phyloP scores from a whole-genome alignment of 2,113 vertebrate genomes.

The Aepyceros melampus region DNA sequence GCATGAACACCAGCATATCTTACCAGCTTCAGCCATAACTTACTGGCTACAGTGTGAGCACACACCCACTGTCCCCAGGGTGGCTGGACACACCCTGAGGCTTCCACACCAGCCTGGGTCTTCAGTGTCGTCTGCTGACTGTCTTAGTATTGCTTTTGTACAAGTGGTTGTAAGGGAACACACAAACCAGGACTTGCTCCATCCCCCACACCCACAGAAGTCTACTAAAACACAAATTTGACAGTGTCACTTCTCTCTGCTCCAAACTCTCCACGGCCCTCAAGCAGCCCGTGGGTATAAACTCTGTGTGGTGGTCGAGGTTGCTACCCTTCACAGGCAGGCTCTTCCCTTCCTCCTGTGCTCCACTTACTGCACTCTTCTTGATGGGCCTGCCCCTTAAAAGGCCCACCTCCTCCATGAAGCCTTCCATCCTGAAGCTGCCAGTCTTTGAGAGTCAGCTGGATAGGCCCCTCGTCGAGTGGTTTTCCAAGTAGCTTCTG shows the following conservation, averaged over 20 bases:
- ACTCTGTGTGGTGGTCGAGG: neutral
- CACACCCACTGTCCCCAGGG: neutral
- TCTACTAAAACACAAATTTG: neutral
- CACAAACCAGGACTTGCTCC: neutral
- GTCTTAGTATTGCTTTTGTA: neutral
- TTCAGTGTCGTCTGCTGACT: accelerated
- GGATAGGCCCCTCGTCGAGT: neutral
- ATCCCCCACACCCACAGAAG: neutral
- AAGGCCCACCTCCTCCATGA: neutral
- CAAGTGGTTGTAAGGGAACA: neutral
- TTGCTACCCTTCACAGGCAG: neutral
- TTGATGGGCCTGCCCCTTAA: neutral
- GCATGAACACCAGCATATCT: neutral
- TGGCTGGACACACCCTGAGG: no score
- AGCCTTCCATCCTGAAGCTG: neutral
- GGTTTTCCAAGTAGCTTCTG: neutral
- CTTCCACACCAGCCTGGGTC: no score
- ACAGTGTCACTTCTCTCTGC: neutral
- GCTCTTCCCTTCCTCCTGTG: neutral
- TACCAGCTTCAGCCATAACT: neutral
- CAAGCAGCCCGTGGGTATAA: no score
- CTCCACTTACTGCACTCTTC: neutral
- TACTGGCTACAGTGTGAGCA: accelerated
- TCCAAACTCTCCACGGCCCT: neutral
- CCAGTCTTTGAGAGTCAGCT: neutral